Base-by-base conservation (phyloP, 2,888 invertebrate species). In the Trachelus stipa region DNA sequence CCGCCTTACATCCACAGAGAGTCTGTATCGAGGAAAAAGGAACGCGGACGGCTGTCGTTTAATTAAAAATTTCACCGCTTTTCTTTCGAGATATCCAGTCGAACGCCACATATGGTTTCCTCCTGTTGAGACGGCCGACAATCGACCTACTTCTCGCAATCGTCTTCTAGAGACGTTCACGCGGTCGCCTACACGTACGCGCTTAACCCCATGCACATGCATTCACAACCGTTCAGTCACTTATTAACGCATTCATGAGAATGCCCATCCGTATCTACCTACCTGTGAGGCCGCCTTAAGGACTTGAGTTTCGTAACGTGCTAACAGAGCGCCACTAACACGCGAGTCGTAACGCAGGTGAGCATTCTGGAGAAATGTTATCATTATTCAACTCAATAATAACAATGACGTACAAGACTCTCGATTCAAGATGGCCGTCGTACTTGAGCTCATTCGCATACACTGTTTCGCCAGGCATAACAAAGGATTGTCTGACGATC, bases 131-230 rank as follows among this genome's bases (percentile, higher is more conserved):
- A 82, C 82, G 69, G 77, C 69, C 79, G 74, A 79, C 79, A 76
- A 79, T 76, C 83, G 84, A 83, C 81, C 84, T 81, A 84, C 84
- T 84, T 84, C 83, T 77, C 78, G 74, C 37, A n/a, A 68, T n/a
- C 34, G 71, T 56, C 56, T 23, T 56, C 2, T 15, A 71, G 33
- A 34, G 33, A 34, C 31, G 11, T 31, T 12, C 31, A 71, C 31
- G 31, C 71, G 30, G 11, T 12, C 34, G 71, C 71, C 71, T 6
- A 31, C 56, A 56, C 56, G 33, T 34, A 34, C 31, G 31, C 71
- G 31, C 71, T 30, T 71, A 31, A 11, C 3, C 1, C 12, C 71
- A 9, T 56, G 56, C 56, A 56, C 56, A 23, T 56, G 56, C 56
- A 56, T 56, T 56, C 56, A 56, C 23, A 23, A 56, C 23, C 56